phyloP scores from a whole-genome alignment of 2,888 invertebrate genomes.

The Boloria selene region DNA sequence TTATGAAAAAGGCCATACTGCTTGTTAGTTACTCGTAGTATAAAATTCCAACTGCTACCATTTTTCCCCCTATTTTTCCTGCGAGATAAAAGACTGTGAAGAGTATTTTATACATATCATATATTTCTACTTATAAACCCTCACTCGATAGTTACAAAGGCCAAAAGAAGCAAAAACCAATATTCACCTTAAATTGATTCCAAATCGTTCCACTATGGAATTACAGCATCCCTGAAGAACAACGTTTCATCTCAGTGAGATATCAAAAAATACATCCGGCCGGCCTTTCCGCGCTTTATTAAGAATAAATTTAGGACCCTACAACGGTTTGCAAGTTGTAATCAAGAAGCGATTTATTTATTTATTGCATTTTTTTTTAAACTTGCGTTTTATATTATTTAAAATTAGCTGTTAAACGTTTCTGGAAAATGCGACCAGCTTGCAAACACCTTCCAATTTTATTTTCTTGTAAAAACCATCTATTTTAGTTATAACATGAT shows the following conservation, averaged over 20 bases:
- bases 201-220: constrained; percentile 43
- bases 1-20: too few species aligned
- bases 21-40: too few species aligned
- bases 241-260: constrained; percentile 68
- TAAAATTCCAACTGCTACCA: too few species aligned
- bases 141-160: constrained; percentile 6
- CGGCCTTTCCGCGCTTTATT: constrained; percentile 75
- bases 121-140: not conserved
- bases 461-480: too few species aligned
- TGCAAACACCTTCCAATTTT: too few species aligned
- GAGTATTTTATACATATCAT: not conserved
- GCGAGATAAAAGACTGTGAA: too few species aligned
- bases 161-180: constrained; percentile 13
- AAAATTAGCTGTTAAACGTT: too few species aligned
- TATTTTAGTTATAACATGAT: too few species aligned
- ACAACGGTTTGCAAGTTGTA: constrained; percentile 48
- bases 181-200: constrained; percentile 43
- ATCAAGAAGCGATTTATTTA: constrained; percentile 33
- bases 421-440: too few species aligned
- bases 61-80: too few species aligned
- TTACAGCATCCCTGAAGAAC: constrained; percentile 55
- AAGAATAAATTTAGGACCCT: constrained; percentile 80
- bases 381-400: not conserved
- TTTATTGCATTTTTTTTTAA: not conserved
- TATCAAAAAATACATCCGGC: constrained; percentile 77